These are phyloP conservation scores for Drosophila longiperda DNA, from an alignment of 2,888 invertebrate genomes.

Conservation along the genomic window DNA sequence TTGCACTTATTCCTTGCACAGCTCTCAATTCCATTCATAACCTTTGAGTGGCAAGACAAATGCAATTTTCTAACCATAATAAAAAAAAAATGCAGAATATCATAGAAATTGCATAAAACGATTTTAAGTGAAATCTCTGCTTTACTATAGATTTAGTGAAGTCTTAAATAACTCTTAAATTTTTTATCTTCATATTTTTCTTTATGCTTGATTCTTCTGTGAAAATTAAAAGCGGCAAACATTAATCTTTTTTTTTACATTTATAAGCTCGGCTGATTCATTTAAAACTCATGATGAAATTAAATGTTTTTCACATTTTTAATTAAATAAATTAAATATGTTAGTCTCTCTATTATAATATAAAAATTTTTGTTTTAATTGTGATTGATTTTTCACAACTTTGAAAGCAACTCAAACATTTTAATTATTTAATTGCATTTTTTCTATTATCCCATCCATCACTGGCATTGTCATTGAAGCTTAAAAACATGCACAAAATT, in stretches of 20 bases:
- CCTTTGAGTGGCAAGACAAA: constrained; percentile 13
- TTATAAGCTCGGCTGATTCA: background rate
- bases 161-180: background rate
- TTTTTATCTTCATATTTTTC: background rate
- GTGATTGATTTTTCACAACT: too few species aligned
- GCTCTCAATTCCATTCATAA: background rate
- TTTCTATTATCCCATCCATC: background rate
- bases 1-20: constrained; percentile 15
- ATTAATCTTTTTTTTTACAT: background rate
- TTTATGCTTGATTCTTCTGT: background rate
- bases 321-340: background rate
- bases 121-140: background rate
- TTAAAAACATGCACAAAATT: background rate
- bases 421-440: background rate
- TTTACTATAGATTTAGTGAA: background rate
- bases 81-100: background rate
- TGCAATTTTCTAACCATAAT: background rate
- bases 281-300: background rate
- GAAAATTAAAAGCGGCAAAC: background rate
- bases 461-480: background rate
- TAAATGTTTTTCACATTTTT: background rate
- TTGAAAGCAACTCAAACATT: background rate
- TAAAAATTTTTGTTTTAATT: background rate
- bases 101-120: background rate
- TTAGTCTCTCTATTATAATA: background rate